Evolutionary conservation across 1,140 invertebrate species (phyloP).

Genomic region (Drosophila busckii): DNA sequence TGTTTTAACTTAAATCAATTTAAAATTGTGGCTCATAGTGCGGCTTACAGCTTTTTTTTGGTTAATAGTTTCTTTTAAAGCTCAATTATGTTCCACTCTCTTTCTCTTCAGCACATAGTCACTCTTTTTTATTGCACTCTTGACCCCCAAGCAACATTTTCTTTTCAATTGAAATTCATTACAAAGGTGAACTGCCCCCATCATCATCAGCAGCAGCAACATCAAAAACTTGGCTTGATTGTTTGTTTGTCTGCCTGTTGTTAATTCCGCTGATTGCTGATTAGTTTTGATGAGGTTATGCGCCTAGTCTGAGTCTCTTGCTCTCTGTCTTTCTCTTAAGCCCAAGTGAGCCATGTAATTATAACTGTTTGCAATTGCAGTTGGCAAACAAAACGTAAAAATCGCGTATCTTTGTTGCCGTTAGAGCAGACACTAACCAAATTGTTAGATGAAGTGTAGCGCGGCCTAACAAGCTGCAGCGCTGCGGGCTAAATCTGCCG

Average conservation of each 20-base stretch:
- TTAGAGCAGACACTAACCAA: constrained; percentile 15
- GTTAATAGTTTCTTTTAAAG: too few relatives aligned
- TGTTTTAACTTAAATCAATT: too few relatives aligned
- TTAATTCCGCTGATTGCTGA: constrained; percentile 29
- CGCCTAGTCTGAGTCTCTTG: not conserved
- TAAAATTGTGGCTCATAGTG: too few relatives aligned
- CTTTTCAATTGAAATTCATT: too few relatives aligned
- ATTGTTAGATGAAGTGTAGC: constrained; percentile 25
- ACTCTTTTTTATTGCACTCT: too few relatives aligned
- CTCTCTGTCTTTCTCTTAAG: not conserved
- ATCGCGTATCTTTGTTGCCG: too few relatives aligned
- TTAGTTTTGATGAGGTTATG: constrained; percentile 56
- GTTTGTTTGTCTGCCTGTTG: constrained; percentile 18
- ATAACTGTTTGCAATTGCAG: constrained; percentile 43
- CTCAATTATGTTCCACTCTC: too few relatives aligned
- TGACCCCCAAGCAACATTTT: too few relatives aligned
- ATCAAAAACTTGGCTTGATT: constrained; percentile 17
- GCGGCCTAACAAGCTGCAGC: not conserved
- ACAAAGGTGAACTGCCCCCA: too few relatives aligned
- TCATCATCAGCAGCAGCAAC: constrained; percentile 13
- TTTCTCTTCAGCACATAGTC: too few relatives aligned
- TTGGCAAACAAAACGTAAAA: constrained; percentile 24
- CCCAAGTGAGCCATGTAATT: constrained; percentile 21
- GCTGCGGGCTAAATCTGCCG: too few relatives aligned
- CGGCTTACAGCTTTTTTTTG: too few relatives aligned